Evolutionary conservation across 37 sponge, comb jelly and placozoan genomes (phyloP).

Genomic region (Ephydatia muelleri): DNA sequence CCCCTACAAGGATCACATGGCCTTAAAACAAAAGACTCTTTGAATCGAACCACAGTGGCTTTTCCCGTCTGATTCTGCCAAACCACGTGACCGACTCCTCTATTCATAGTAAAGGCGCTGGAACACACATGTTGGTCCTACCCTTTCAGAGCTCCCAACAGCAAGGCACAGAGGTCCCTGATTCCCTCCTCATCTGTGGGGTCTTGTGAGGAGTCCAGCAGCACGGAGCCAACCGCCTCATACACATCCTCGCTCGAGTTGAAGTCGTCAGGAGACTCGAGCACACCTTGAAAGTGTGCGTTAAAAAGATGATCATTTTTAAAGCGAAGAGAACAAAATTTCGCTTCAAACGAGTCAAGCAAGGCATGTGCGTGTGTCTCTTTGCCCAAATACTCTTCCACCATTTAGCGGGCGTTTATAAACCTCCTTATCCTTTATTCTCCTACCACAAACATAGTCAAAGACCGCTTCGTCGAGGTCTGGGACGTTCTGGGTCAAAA

Average conservation of each 20-base stretch:
- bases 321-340: background rate
- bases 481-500: constrained; percentile 21
- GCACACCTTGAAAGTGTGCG: constrained; percentile 22
- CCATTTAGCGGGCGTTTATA: too few species aligned
- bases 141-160: constrained; percentile 20
- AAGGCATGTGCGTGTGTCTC: background rate
- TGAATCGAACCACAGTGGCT: background rate
- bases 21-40: too few species aligned
- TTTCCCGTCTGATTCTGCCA: background rate
- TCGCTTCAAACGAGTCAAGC: background rate
- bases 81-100: background rate
- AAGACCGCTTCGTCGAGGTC: constrained; percentile 54
- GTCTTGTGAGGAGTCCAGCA: constrained; percentile 35
- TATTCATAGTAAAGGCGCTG: background rate
- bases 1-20: too few species aligned
- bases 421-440: too few species aligned
- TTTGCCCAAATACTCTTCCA: background rate
- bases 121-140: too few species aligned
- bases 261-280: constrained; percentile 64
- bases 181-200: constrained; percentile 19
- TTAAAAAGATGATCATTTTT: too few species aligned
- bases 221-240: constrained; percentile 65
- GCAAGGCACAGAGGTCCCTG: constrained; percentile 24
- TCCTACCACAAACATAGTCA: constrained; percentile 49
- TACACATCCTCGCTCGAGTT: constrained; percentile 49